Percentiles rank a stretch among this genome's conserved stretches.
Evolutionary conservation across 2,888 invertebrate genomes (phyloP).

Genomic region (Apeira syringaria): DNA sequence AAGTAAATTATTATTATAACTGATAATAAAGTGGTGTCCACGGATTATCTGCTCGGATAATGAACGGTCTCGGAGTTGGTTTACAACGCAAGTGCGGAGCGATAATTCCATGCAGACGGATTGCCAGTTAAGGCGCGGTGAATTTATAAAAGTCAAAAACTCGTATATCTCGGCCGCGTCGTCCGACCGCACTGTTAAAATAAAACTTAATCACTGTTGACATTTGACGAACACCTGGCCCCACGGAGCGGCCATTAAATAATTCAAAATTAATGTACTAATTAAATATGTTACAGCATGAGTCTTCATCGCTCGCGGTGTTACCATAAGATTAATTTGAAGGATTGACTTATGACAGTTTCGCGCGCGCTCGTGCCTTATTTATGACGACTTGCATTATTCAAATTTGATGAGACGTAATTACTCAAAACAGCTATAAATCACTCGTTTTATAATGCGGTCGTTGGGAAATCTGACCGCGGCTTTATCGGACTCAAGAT

Average conservation of each 20-base stretch:
- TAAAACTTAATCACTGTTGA: constrained; percentile 79
- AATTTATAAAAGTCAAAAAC: constrained; percentile 78
- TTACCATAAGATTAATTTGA: constrained; percentile 72
- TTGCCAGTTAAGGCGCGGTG: constrained; percentile 73
- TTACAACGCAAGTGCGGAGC: constrained; percentile 65
- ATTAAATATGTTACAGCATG: constrained; percentile 77
- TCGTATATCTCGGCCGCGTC: constrained; percentile 62
- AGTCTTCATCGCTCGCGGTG: constrained; percentile 66
- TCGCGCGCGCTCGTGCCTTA: constrained; percentile 62
- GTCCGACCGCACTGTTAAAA: constrained; percentile 53
- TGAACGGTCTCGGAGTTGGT: constrained; percentile 68
- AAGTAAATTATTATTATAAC: constrained; percentile 82
- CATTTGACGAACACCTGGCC: constrained; percentile 79
- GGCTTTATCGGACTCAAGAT: constrained; percentile 55
- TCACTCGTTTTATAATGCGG: constrained; percentile 71
- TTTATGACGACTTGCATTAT: constrained; percentile 77
- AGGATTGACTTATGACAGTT: constrained; percentile 75
- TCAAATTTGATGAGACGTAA: constrained; percentile 82
- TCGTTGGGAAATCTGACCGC: constrained; percentile 62
- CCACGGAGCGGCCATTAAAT: constrained; percentile 63
- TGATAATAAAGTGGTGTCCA: constrained; percentile 80
- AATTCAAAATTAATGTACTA: constrained; percentile 78
- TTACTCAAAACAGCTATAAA: constrained; percentile 81
- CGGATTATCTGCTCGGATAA: constrained; percentile 77
- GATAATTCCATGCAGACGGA: constrained; percentile 68